phyloP scores from a whole-genome alignment of 2,797 vertebrate genomes.

The Poeciliopsis gracilis region DNA sequence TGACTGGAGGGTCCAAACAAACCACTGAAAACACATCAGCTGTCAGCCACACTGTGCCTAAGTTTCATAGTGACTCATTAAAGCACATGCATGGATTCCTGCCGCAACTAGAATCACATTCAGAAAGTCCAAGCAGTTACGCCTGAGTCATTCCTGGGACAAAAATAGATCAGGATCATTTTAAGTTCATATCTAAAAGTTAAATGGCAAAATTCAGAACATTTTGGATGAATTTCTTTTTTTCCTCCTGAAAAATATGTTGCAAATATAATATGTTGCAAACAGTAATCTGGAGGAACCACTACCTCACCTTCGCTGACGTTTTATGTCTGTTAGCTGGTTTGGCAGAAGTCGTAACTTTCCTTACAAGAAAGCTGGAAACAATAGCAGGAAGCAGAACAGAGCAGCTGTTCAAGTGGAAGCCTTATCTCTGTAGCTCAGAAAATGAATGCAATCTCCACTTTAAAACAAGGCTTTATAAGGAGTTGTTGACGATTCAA shows the following conservation, averaged over 20 bases:
- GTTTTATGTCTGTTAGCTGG: background rate
- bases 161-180: background rate
- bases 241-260: background rate
- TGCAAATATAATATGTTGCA: background rate
- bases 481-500: background rate
- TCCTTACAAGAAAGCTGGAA: conserved; percentile 14
- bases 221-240: background rate
- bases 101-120: background rate
- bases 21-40: background rate
- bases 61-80: conserved; percentile 44
- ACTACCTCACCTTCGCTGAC: background rate
- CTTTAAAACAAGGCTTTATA: background rate
- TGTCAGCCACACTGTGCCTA: background rate
- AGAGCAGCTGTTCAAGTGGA: background rate
- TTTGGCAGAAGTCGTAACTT: background rate
- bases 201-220: background rate
- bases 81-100: background rate
- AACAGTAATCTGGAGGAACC: background rate
- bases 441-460: background rate
- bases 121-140: background rate
- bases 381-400: conserved; percentile 40
- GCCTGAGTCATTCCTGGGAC: background rate
- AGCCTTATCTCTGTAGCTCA: conserved; percentile 13
- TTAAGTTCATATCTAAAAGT: background rate
- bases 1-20: background rate